Evolutionary conservation across 1,140 invertebrate species (phyloP).

Genomic region (Cylas formicarius): DNA sequence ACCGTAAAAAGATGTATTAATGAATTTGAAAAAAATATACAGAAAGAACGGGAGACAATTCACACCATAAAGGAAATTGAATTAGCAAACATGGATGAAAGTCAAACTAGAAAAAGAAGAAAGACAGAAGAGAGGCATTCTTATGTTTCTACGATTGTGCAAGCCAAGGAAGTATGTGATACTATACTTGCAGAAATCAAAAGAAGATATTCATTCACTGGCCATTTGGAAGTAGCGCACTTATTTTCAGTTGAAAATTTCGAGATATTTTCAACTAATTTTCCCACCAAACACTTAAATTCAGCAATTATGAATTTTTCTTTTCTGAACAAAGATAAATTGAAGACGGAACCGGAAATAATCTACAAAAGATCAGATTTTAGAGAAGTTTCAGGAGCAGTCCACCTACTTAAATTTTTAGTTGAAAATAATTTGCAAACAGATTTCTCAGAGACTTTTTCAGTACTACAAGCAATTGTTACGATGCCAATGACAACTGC

Average conservation of each 20-base stretch:
- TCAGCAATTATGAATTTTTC: conserved; percentile 3
- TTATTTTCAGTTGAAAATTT: conserved; percentile 17
- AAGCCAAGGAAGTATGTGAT: conserved; percentile 21
- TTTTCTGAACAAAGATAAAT: conserved; percentile 11
- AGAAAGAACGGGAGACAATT: conserved; percentile 13
- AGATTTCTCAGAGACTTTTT: conserved; percentile 24
- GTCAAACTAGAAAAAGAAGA: neutral
- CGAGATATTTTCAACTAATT: conserved; percentile 5
- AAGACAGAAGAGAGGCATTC: conserved; percentile 1
- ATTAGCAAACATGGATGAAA: neutral
- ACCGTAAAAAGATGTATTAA: conserved; percentile 7
- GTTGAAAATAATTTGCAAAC: conserved; percentile 21
- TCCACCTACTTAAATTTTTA: conserved; percentile 18
- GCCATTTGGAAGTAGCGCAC: conserved; percentile 12
- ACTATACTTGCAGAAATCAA: conserved; percentile 12
- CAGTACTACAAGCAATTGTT: conserved; percentile 27
- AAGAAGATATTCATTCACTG: conserved; percentile 15
- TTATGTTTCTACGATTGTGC: conserved; percentile 7
- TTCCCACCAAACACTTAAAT: conserved; percentile 14
- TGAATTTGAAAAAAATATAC: conserved; percentile 15
- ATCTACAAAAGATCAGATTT: conserved; percentile 20
- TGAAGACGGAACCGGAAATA: conserved; percentile 18
- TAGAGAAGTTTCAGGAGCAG: conserved; percentile 8
- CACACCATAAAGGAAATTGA: conserved; percentile 9
- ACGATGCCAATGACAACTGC: conserved; percentile 32